Evolutionary conservation across 2,113 vertebrate genomes (phyloP).

Genomic region (Leptodactylus fuscus): DNA sequence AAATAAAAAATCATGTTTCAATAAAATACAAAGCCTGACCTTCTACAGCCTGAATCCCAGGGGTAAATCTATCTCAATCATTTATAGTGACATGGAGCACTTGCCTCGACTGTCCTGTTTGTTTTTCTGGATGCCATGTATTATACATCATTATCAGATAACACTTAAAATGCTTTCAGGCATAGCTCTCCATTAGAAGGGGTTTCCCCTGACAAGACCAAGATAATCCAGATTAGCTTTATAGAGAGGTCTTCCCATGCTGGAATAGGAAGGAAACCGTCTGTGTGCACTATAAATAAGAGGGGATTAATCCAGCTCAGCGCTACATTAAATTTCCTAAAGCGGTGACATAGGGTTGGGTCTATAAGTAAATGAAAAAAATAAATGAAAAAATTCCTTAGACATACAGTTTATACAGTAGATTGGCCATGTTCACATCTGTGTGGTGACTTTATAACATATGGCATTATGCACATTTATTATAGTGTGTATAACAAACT

Average conservation of each 20-base stretch:
- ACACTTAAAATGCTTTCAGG: conserved; percentile 55
- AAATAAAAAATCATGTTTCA: background rate
- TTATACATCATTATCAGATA: conserved; percentile 39
- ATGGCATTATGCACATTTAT: no score
- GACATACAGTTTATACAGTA: background rate
- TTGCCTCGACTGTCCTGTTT: background rate
- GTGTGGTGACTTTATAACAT: no score
- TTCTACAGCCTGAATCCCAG: background rate
- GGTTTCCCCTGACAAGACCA: conserved; percentile 46
- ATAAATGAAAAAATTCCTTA: background rate
- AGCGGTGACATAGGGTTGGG: background rate
- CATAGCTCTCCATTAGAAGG: conserved; percentile 34
- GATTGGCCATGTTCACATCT: background rate
- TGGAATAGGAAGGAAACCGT: conserved; percentile 26
- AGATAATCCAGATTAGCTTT: conserved; percentile 59
- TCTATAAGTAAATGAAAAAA: no score
- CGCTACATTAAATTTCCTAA: conserved; percentile 33
- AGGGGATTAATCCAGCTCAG: conserved; percentile 49
- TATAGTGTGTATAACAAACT: no score
- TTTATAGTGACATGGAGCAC: background rate
- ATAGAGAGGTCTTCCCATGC: conserved; percentile 36
- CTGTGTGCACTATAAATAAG: conserved; percentile 49
- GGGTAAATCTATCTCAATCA: background rate
- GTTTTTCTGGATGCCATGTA: background rate
- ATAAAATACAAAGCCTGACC: conserved; percentile 1